phyloP scores from a whole-genome alignment of 2,888 invertebrate species.

The Brenthis hecate region DNA sequence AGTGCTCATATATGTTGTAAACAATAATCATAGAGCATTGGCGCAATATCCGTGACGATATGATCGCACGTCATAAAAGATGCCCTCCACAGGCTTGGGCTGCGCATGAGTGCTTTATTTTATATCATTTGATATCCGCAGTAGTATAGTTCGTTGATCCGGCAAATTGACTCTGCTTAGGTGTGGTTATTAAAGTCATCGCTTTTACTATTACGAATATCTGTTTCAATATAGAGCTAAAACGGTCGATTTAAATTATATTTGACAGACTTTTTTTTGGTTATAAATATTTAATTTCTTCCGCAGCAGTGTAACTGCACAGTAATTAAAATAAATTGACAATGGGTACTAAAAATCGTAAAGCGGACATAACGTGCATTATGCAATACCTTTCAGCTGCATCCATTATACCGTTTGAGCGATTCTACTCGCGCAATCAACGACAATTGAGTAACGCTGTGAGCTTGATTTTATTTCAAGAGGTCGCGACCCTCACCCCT shows the following conservation, averaged over 20 bases:
- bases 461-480: slow-evolving; percentile 29
- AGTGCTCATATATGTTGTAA: slow-evolving; percentile 46
- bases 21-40: slow-evolving; percentile 54
- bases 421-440: slow-evolving; percentile 43
- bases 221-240: background rate
- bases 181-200: slow-evolving; percentile 6
- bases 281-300: slow-evolving; percentile 7
- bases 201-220: background rate
- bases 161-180: slow-evolving; percentile 29
- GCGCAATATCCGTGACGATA: slow-evolving; percentile 62
- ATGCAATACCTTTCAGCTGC: slow-evolving; percentile 27
- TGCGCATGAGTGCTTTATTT: slow-evolving; percentile 23
- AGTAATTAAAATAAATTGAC: slow-evolving; percentile 21
- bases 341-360: slow-evolving; percentile 18
- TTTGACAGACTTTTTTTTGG: background rate
- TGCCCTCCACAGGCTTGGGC: slow-evolving; percentile 11
- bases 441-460: slow-evolving; percentile 47
- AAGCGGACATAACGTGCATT: slow-evolving; percentile 19
- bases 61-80: slow-evolving; percentile 26
- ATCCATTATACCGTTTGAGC: slow-evolving; percentile 20
- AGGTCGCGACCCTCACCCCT: slow-evolving; percentile 31
- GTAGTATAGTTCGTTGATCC: slow-evolving; percentile 22
- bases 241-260: background rate
- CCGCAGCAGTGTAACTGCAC: slow-evolving; percentile 17
- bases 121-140: slow-evolving; percentile 24